Evolutionary conservation across 2,113 vertebrate species (phyloP), one percentile per base, ranked within the genome.

Genomic region (Sigmodon hispidus): DNA sequence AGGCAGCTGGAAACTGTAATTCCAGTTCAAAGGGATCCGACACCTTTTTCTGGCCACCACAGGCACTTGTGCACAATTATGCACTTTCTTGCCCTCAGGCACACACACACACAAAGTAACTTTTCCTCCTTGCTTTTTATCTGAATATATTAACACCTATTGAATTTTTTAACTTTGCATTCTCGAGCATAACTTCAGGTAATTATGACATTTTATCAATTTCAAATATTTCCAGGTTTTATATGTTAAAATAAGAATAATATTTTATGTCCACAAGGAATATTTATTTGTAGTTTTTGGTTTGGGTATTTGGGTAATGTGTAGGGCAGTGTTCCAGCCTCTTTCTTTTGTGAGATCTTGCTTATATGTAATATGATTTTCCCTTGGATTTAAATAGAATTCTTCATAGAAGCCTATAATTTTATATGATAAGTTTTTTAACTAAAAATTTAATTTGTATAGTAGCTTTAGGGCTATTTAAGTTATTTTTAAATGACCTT

Each of bases 381-480:
- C 26, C 13, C 36, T 17, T 36, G 61, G 61, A 70, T 52, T 84
- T 52, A 77, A 45, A 36, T 91, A 75, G 73, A 90, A 81, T 87
- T 90, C 55, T 6, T 61, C 19, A 90, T 1, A 43, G 36, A 83
- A 77, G 3, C 7, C 26, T 80, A 8, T 43, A 73, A 43, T 87
- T 73, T 85, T 61, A 72, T 88, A 34, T 63, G 2, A 57, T 70
- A 88, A 52, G 29, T 40, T 73, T 80, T 92, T 63, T 72, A 72
- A 69, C 7, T 87, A 81, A 87, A 93, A 65, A n/a, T 70, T 67
- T 7, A 91, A 50, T 67, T 87, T 92, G n/a, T 89, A 19, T 92
- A 84, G 61, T 85, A 77, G 43, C 19, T 73, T 86, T 9, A 12
- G 11, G 34, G 7, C 55, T 81, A 52, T 87, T 90, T 11, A 87